phyloP scores from a whole-genome alignment of 2,888 invertebrate species.

The Hyposoter dolosus region DNA sequence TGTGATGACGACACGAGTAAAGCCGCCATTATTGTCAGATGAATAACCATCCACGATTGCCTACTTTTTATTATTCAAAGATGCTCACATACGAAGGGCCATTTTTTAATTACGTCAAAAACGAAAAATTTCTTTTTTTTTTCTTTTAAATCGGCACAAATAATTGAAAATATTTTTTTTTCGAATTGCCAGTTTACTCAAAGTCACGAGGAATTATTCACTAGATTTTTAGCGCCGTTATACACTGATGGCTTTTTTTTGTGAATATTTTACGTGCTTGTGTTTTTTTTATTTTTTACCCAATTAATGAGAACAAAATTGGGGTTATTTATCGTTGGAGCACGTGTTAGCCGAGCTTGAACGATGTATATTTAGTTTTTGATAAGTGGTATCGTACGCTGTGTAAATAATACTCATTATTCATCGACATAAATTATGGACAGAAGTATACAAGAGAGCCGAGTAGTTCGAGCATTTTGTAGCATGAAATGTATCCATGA shows the following conservation, averaged over 20 bases:
- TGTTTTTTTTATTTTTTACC: neutral
- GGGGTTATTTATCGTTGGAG: neutral
- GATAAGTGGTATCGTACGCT: neutral
- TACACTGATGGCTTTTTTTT: neutral
- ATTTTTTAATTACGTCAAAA: neutral
- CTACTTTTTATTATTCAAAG: conserved; percentile 5
- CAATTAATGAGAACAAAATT: neutral
- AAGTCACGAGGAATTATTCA: neutral
- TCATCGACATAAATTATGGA: neutral
- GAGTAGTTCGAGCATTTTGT: neutral
- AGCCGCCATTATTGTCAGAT: neutral
- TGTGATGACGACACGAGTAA: neutral
- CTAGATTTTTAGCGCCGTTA: neutral
- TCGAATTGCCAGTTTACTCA: neutral
- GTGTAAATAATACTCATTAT: neutral
- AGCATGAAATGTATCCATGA: neutral
- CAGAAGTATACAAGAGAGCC: neutral
- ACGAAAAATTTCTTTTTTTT: neutral
- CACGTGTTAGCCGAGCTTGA: neutral
- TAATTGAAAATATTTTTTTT: neutral
- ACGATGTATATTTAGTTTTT: neutral
- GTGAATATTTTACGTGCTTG: neutral
- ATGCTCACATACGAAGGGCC: too few relatives aligned
- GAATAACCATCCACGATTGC: conserved; percentile 12
- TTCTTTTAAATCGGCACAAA: neutral